These are phyloP conservation scores for Chunga burmeisteri DNA, from an alignment of 2,113 vertebrate species.

Conservation along the genomic window DNA sequence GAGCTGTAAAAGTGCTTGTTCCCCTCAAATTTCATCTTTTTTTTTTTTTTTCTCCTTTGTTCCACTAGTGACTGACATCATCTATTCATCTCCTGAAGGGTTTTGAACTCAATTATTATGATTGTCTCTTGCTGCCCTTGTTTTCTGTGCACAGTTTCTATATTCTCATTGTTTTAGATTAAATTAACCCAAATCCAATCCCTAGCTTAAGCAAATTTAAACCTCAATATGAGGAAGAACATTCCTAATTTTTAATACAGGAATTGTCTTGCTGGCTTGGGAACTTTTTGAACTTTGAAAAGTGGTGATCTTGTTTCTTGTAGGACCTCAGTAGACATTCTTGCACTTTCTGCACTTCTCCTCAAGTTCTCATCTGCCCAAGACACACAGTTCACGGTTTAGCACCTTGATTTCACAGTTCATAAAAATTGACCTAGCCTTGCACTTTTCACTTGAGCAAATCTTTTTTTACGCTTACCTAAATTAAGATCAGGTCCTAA, in stretches of 20 bases:
- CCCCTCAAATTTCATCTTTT: background rate
- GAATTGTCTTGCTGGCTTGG: background rate
- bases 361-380: background rate
- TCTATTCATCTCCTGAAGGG: conserved; percentile 18
- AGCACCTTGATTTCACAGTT: conserved; percentile 32
- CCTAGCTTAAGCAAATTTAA: background rate
- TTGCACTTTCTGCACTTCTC: background rate
- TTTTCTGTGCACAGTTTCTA: conserved; percentile 11
- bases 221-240: background rate
- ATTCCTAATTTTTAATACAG: background rate
- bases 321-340: background rate
- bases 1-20: conserved; percentile 14
- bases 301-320: background rate
- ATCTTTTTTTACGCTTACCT: background rate
- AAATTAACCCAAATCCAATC: background rate
- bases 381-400: background rate
- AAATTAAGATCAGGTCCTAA: background rate
- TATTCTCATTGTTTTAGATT: conserved; percentile 20
- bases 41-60: conserved; percentile 19
- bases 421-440: background rate
- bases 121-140: conserved; percentile 8
- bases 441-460: background rate
- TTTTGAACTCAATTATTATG: conserved; percentile 27
- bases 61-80: background rate
- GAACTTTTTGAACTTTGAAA: background rate